phyloP scores from a whole-genome alignment of 1,140 invertebrate species.

The Cecropterus lyciades region DNA sequence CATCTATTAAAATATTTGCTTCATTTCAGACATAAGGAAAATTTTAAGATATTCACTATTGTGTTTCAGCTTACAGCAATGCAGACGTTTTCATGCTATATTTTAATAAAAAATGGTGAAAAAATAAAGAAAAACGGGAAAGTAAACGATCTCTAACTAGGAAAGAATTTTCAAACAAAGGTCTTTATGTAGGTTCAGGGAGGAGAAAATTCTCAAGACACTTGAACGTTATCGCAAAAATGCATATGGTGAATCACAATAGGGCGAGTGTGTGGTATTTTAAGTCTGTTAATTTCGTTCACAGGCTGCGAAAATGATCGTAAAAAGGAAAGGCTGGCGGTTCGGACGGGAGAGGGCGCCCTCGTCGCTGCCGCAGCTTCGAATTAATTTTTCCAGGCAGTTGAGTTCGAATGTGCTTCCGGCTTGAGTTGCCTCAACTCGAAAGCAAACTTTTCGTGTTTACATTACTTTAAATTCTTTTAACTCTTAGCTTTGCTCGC shows the following conservation, averaged over 20 bases:
- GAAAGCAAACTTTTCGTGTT: slow-evolving; percentile 81
- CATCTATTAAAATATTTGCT: slow-evolving; percentile 40
- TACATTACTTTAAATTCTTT: slow-evolving; percentile 80
- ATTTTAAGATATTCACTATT: slow-evolving; percentile 2
- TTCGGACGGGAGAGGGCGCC: slow-evolving; percentile 50
- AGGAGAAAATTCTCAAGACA: slow-evolving; percentile 24
- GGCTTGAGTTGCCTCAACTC: slow-evolving; percentile 76
- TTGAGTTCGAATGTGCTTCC: slow-evolving; percentile 77
- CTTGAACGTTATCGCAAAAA: slow-evolving; percentile 25
- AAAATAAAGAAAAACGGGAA: neutral
- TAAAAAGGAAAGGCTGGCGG: slow-evolving; percentile 60
- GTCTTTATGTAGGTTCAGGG: slow-evolving; percentile 8
- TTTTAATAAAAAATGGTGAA: neutral
- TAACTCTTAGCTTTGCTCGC: slow-evolving; percentile 71
- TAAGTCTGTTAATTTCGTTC: slow-evolving; percentile 61
- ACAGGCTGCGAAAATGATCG: slow-evolving; percentile 60
- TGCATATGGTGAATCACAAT: slow-evolving; percentile 33
- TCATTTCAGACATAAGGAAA: slow-evolving; percentile 14
- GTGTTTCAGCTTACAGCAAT: too few relatives aligned
- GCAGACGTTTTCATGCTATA: too few relatives aligned
- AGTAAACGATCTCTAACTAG: neutral
- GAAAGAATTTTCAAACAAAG: slow-evolving; percentile 15
- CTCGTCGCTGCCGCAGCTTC: slow-evolving; percentile 63
- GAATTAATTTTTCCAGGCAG: slow-evolving; percentile 80
- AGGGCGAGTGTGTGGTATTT: slow-evolving; percentile 48